phyloP scores from a whole-genome alignment of 2,113 vertebrate genomes.

The Columba livia region DNA sequence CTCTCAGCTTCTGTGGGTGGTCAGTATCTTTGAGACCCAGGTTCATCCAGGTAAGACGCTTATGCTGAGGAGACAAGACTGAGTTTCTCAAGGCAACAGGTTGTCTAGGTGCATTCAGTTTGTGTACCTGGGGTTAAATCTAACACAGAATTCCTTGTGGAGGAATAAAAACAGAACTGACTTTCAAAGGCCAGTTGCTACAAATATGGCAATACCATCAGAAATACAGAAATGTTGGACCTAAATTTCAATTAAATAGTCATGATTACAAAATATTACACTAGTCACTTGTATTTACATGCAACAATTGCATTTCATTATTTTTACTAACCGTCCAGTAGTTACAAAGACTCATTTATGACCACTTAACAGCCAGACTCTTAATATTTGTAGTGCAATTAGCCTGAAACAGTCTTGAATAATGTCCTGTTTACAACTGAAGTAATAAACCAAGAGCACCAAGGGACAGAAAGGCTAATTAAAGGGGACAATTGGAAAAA shows the following conservation, averaged over 20 bases:
- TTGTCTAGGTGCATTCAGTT: not conserved
- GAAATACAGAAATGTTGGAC: not conserved
- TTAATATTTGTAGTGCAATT: slow-evolving; percentile 61
- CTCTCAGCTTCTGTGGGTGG: not conserved
- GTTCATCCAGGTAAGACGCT: not conserved
- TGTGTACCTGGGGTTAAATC: not conserved
- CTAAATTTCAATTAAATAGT: slow-evolving; percentile 32
- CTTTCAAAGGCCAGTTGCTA: not conserved
- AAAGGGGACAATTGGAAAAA: slow-evolving; percentile 52
- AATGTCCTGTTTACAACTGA: slow-evolving; percentile 57
- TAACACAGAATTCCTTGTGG: not conserved
- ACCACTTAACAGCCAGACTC: slow-evolving; percentile 29
- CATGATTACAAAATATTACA: slow-evolving; percentile 35
- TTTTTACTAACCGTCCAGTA: slow-evolving; percentile 39
- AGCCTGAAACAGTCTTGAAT: slow-evolving; percentile 44
- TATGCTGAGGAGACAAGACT: not conserved
- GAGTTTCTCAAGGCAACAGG: not conserved
- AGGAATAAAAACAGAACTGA: not conserved
- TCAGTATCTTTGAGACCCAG: not conserved
- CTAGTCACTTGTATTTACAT: not conserved
- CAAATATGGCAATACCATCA: not conserved
- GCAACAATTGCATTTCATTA: slow-evolving; percentile 16
- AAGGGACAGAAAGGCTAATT: slow-evolving; percentile 49
- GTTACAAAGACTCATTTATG: slow-evolving; percentile 56
- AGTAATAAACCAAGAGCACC: slow-evolving; percentile 51